These are phyloP conservation scores for Halcyon leucocephala DNA, from an alignment of 2,797 vertebrate species.

Conservation along the genomic window DNA sequence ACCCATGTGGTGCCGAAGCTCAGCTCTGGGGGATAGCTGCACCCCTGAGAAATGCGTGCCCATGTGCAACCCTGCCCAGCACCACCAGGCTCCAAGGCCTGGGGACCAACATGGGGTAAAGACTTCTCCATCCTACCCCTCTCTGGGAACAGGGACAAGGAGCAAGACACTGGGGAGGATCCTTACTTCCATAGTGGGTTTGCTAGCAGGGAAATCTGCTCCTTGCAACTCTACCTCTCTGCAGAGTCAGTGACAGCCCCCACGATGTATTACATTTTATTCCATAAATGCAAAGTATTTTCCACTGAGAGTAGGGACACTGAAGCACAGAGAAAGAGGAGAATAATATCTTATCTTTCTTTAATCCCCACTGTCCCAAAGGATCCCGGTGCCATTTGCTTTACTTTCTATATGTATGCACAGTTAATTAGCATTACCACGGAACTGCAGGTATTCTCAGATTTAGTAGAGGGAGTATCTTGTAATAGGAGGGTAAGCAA, in stretches of 20 bases:
- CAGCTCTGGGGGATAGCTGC: not conserved
- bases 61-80: not conserved
- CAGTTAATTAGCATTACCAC: slow-evolving; percentile 65
- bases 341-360: slow-evolving; percentile 55
- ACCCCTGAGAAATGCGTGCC: not conserved
- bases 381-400: not conserved
- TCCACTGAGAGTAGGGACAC: slow-evolving; percentile 17
- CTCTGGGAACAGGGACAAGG: not conserved
- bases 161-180: not conserved
- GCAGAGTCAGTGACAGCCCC: not conserved
- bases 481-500: slow-evolving; percentile 65
- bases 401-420: slow-evolving; percentile 55
- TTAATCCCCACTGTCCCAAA: slow-evolving; percentile 60
- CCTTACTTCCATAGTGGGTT: not conserved
- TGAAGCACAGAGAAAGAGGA: slow-evolving; percentile 35
- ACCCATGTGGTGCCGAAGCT: not conserved
- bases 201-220: not conserved
- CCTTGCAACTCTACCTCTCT: not conserved
- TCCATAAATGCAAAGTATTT: not conserved
- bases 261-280: not conserved
- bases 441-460: slow-evolving; percentile 57
- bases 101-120: not conserved
- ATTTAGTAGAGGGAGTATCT: slow-evolving; percentile 45
- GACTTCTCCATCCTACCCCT: not conserved
- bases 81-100: not conserved